Evolutionary conservation across 2,797 vertebrate genomes (phyloP).

Genomic region (Buphagus erythrorhynchus): DNA sequence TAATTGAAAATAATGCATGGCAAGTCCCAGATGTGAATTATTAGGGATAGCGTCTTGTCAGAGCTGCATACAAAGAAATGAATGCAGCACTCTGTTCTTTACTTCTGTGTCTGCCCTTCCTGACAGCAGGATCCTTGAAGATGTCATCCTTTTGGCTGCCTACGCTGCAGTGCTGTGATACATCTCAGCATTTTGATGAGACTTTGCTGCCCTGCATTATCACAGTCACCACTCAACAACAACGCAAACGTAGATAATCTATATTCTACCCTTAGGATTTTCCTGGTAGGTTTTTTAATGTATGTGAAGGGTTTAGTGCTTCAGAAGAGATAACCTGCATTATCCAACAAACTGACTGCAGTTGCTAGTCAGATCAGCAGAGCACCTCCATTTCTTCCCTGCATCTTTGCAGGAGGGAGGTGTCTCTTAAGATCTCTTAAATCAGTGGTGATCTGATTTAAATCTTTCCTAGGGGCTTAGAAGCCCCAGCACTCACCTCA

Average conservation of each 20-base stretch:
- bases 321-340: background rate
- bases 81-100: background rate
- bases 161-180: background rate
- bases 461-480: background rate
- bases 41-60: background rate
- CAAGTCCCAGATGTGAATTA: background rate
- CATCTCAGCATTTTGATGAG: background rate
- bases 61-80: background rate
- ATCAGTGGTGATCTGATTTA: background rate
- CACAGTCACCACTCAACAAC: background rate
- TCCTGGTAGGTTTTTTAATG: background rate
- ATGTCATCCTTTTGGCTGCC: background rate
- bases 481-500: background rate
- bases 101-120: background rate
- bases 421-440: background rate
- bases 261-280: background rate
- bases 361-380: background rate
- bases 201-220: background rate
- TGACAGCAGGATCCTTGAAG: background rate
- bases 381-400: background rate
- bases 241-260: background rate
- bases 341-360: background rate
- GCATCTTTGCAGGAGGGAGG: background rate
- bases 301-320: background rate
- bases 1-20: rapidly evolving